Base-by-base conservation (phyloP, 2,888 invertebrate genomes). In the Sceliomorpha sp. region DNA sequence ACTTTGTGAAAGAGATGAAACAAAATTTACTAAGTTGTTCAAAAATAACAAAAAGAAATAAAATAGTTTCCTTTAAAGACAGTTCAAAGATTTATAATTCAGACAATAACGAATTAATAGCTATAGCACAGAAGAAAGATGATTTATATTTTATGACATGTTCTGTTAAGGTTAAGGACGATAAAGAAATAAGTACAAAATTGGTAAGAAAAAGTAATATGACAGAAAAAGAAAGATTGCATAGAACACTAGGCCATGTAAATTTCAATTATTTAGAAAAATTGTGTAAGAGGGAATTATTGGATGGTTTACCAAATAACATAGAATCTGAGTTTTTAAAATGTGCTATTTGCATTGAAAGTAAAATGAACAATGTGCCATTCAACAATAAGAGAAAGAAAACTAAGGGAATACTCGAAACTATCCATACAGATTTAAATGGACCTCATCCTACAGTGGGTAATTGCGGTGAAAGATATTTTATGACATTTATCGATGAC, bases 221-320 rank as follows among this genome's bases (percentile, higher is more conserved):
- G 32, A 51, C 36, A n/a, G 6, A 24, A 8, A 69, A 73, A 48
- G 74, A 74, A 60, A 77, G 62, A 60, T 73, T 15, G 48, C 74
- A 77, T 56, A 39, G 63, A 1, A 36, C 69, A 55, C 64, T 24
- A 24, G 24, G 24, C 24, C 24, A 24, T 7, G 24, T 24, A 24
- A 24, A 24, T 24, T 24, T 24, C 7, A 3, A 24, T 5, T 24
- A 24, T 24, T 24, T 24, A 7, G 7, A 24, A 5, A 24, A 24
- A 7, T 5, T 24, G 7, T 24, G 24, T 7, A 5, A 3, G 24
- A 7, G 7, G 7, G 24, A 24, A 24, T 24, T 24, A 7, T 7
- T 24, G 3, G 7, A 3, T 2, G 40, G 12, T 20, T 6, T 39
- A 4, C 39, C 10, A 6, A 9, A 39, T 0, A 39, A 20, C 14